These are phyloP conservation scores for Styela clava DNA, from an alignment of 23 tunicate genomes.

Conservation along the genomic window DNA sequence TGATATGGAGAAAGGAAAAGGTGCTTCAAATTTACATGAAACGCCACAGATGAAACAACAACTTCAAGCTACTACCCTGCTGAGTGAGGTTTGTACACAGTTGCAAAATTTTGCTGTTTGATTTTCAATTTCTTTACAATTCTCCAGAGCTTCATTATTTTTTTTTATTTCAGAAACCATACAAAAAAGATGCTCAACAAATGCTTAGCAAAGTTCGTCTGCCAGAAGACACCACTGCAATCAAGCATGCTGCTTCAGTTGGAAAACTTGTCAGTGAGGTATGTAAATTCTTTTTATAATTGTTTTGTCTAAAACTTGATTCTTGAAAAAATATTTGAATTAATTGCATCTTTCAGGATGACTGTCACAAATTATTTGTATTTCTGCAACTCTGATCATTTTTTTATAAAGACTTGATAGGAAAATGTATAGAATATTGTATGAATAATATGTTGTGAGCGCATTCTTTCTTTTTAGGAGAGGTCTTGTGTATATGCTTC, in stretches of 20 bases:
- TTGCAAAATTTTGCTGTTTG: neutral
- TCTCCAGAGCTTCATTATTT: neutral
- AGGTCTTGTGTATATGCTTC: too few species aligned
- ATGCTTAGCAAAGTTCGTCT: conserved; percentile 38
- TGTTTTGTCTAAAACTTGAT: neutral
- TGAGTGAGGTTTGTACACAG: conserved; percentile 74
- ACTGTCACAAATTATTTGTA: neutral
- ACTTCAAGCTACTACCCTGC: conserved; percentile 30
- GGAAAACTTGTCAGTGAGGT: conserved; percentile 82
- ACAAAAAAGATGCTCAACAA: conserved; percentile 52
- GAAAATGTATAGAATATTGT: too few species aligned
- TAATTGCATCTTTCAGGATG: neutral
- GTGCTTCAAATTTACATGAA: conserved; percentile 46
- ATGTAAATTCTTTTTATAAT: conserved; percentile 23
- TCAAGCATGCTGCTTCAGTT: conserved; percentile 71
- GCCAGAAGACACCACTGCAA: conserved; percentile 60
- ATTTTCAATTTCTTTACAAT: too few species aligned
- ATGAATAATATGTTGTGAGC: too few species aligned
- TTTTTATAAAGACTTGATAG: neutral
- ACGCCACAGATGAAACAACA: conserved; percentile 77
- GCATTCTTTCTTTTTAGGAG: too few species aligned
- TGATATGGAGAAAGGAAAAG: conserved; percentile 50
- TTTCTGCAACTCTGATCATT: neutral
- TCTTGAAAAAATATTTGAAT: too few species aligned
- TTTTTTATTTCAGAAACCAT: conserved; percentile 50